Evolutionary conservation across 1,140 invertebrate species (phyloP).

Genomic region (Contarinia nasturtii): DNA sequence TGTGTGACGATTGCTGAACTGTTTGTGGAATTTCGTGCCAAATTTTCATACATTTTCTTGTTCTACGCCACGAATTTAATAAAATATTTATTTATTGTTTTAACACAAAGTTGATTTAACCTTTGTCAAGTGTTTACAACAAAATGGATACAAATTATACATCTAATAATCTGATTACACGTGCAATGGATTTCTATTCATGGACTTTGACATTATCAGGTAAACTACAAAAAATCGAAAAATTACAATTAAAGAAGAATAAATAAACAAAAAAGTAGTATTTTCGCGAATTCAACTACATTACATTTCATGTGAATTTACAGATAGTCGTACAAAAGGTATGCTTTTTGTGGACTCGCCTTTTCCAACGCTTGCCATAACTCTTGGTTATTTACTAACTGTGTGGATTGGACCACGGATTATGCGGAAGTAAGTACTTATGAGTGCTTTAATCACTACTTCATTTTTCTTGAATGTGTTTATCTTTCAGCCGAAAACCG

Average conservation of each 20-base stretch:
- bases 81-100: no score
- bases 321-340: slow-evolving; percentile 58
- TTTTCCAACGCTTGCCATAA: slow-evolving; percentile 52
- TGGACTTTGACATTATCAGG: background rate
- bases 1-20: no score
- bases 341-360: slow-evolving; percentile 77
- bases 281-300: no score
- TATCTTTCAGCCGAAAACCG: slow-evolving; percentile 34
- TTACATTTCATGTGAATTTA: no score
- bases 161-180: background rate
- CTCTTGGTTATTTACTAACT: slow-evolving; percentile 55
- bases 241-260: no score
- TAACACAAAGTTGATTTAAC: no score
- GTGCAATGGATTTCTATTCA: background rate
- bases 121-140: no score
- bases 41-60: no score
- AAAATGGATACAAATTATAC: no score
- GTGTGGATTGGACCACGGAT: slow-evolving; percentile 63
- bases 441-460: background rate
- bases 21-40: no score
- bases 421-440: slow-evolving; percentile 44
- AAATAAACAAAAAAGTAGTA: no score
- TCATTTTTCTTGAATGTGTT: slow-evolving; percentile 3
- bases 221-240: background rate
- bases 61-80: no score